Evolutionary conservation across 2,888 invertebrate genomes (phyloP), one percentile per base, ranked within the genome.

Genomic region (Morpho helenor): DNA sequence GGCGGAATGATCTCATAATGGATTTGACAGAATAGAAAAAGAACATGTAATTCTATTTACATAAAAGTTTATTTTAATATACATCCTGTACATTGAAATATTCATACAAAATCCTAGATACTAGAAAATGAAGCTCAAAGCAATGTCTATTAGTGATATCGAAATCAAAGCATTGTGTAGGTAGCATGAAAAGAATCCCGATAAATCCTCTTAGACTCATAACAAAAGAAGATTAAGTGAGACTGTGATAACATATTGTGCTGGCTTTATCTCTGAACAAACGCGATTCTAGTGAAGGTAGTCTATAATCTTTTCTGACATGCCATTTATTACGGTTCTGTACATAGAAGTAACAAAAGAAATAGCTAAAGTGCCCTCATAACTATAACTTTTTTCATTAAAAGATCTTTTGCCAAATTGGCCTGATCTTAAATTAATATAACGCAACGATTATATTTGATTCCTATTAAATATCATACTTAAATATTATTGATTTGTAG

Each of bases 191-290:
- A 75, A 73, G 74, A 73, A 75, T 74, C 74, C 69, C 66, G 66
- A 73, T 78, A 79, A 80, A 82, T 79, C 80, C 75, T 73, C 75
- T 76, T 69, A 74, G 77, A 76, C 78, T 79, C 77, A 75, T 76
- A 80, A 86, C 82, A 84, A 84, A 81, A 72, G 79, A 70, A 76
- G 82, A 80, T 84, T 79, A 82, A 74, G 77, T 75, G 68, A 65
- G 70, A 68, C 77, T 74, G 74, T 79, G 82, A 81, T 80, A 82
- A 80, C 77, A 82, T 75, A 78, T 74, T 75, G 45, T 57, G 42
- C 77, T 72, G 69, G 73, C 66, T 74, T 77, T 74, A 77, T 75
- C 68, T 70, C 63, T 47, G 59, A 57, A 61, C 63, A 69, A 67
- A 75, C 68, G 73, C 67, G 65, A 73, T 82, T 80, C 76, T 76